These are phyloP conservation scores for Campaea margaritaria DNA, from an alignment of 2,888 invertebrate genomes.

Conservation along the genomic window DNA sequence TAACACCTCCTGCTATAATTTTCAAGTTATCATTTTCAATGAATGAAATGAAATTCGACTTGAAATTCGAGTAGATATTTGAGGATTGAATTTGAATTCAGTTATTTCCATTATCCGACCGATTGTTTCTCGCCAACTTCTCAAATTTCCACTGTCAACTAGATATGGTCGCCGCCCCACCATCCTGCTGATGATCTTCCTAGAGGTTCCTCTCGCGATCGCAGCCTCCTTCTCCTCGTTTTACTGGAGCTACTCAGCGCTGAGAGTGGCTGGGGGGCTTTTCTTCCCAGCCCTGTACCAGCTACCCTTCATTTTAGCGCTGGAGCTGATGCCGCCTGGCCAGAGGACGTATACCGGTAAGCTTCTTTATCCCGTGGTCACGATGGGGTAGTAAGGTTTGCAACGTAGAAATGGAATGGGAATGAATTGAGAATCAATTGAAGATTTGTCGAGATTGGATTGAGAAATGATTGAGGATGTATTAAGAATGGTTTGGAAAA, in stretches of 20 bases:
- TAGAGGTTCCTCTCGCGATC: constrained; percentile 86
- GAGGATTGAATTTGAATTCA: not conserved
- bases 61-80: too few relatives aligned
- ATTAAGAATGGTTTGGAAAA: too few relatives aligned
- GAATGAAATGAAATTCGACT: too few relatives aligned
- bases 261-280: constrained; percentile 86
- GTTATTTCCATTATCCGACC: not conserved
- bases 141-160: constrained; percentile 41
- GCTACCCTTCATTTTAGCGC: constrained; percentile 87
- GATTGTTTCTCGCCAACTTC: too few relatives aligned
- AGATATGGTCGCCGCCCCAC: constrained; percentile 87
- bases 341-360: constrained; percentile 86
- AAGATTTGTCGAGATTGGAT: too few relatives aligned
- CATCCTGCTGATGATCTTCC: constrained; percentile 86
- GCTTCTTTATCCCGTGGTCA: not conserved
- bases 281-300: constrained; percentile 89
- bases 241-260: constrained; percentile 85
- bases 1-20: too few relatives aligned
- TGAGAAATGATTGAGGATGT: too few relatives aligned
- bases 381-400: too few relatives aligned
- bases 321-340: constrained; percentile 88
- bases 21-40: too few relatives aligned
- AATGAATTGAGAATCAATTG: too few relatives aligned
- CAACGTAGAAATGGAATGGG: too few relatives aligned
- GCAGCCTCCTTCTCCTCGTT: constrained; percentile 86